A percentile compares a stretch with the other conserved stretches of the same genome.
Conservation (phyloP, 2,113 vertebrate species). For the Lophura nycthemera region DNA sequence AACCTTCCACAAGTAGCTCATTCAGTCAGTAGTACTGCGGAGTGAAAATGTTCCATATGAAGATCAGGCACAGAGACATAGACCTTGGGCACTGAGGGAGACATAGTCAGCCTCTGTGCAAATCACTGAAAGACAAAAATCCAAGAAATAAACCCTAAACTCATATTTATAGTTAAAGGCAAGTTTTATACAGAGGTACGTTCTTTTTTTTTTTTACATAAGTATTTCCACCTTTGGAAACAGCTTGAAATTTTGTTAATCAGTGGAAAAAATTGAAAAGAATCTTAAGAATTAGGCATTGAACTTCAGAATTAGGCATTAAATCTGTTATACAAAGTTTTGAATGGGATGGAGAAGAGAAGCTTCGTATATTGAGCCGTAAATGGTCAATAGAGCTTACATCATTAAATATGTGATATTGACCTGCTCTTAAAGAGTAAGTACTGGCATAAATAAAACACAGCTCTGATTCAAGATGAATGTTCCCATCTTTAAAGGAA, state of each 20-base stretch:
- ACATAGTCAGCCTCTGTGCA: not conserved
- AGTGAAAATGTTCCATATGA: not conserved
- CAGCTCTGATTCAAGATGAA: not conserved
- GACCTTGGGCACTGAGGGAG: not conserved
- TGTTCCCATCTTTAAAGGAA: not conserved
- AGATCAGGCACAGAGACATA: not conserved
- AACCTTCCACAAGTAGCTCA: not conserved
- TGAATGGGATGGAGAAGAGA: not conserved
- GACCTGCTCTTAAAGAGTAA: not conserved
- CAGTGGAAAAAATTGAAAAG: not conserved
- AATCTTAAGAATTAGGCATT: not conserved
- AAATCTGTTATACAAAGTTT: not conserved
- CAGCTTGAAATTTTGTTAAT: not conserved
- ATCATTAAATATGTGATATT: not conserved
- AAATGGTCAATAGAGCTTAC: not conserved
- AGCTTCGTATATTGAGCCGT: not conserved
- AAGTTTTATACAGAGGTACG: not conserved
- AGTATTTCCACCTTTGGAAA: not conserved
- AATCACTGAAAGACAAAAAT: not conserved
- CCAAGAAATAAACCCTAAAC: rapidly evolving
- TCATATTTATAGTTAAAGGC: not conserved
- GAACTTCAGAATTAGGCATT: not conserved
- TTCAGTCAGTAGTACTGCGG: not conserved
- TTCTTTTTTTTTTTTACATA: not conserved
- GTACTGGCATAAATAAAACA: not conserved